Evolutionary conservation across 2,797 vertebrate genomes (phyloP).

Genomic region (Fundulus diaphanus): DNA sequence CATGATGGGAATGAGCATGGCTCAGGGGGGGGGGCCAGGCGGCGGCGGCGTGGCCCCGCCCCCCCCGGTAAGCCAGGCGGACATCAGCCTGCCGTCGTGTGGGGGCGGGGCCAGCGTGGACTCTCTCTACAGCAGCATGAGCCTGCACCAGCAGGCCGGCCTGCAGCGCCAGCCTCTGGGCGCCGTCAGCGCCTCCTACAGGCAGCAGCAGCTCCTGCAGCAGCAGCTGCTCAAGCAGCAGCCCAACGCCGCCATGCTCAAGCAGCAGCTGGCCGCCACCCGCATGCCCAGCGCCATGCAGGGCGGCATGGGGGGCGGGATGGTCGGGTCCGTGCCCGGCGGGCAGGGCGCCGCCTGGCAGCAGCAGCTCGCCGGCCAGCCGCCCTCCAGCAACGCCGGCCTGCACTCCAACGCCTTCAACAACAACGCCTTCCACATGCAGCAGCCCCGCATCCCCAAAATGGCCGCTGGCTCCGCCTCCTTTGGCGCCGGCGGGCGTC

Average conservation of each 20-base stretch:
- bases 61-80: slow-evolving; percentile 82
- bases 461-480: slow-evolving; percentile 78
- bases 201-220: slow-evolving; percentile 89
- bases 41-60: slow-evolving; percentile 67
- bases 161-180: slow-evolving; percentile 84
- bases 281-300: slow-evolving; percentile 85
- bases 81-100: slow-evolving; percentile 86
- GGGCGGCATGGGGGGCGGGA: slow-evolving; percentile 68
- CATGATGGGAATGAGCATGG: slow-evolving; percentile 88
- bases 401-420: slow-evolving; percentile 81
- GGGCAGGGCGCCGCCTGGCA: slow-evolving; percentile 88
- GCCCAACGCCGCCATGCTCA: slow-evolving; percentile 85
- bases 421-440: slow-evolving; percentile 87
- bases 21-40: slow-evolving; percentile 80
- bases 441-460: slow-evolving; percentile 86
- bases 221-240: slow-evolving; percentile 83
- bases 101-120: slow-evolving; percentile 77
- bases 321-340: slow-evolving; percentile 78
- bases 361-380: slow-evolving; percentile 81
- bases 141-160: slow-evolving; percentile 74
- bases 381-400: slow-evolving; percentile 67
- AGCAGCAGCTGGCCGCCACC: slow-evolving; percentile 77
- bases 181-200: slow-evolving; percentile 81
- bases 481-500: slow-evolving; percentile 77
- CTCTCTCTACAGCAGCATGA: slow-evolving; percentile 86